Evolutionary conservation across 2,888 invertebrate species (phyloP), one percentile per base, ranked within the genome.

Genomic region (Chaetogeoica ovagalla): DNA sequence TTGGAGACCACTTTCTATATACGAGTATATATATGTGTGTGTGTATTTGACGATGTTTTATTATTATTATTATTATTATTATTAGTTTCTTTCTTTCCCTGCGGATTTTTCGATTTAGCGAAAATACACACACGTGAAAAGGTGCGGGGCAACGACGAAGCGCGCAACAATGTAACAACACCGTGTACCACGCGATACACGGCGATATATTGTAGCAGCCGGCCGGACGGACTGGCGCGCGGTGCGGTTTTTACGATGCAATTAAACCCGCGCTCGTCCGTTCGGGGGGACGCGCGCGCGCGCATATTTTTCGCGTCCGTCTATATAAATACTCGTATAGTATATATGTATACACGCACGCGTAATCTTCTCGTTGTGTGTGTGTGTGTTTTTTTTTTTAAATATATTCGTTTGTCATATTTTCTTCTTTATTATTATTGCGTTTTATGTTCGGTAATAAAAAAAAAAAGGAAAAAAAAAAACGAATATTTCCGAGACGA

Each of bases 221-320:
- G 57, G 66, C 6, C 65, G 74, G 74, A 7, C n/a, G 57, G 66
- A 57, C 65, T 65, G 66, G 66, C 75, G 59, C 59, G 63, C 30
- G 57, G 75, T 43, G 66, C 48, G 75, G 75, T 76, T 76, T 48
- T 76, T 76, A 76, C 75, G 75, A 76, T 76, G 75, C 75, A 76
- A 76, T 76, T 76, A 76, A 76, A 76, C 75, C 75, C 75, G 75
- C 57, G 43, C 65, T 23, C 75, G 75, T 57, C 30, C 59, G 59
- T 65, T 15, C 57, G 75, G 66, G 70, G 39, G 70, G 66, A 66
- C 75, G 75, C 75, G 70, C 75, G 75, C 75, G 75, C 75, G 66
- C 59, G 59, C 68, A 68, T 68, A 68, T 76, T 68, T 76, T 68
- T 68, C 66, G 66, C 75, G 75, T 68, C 66, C 48, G 68, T 76